phyloP scores from a whole-genome alignment of 2,888 invertebrate species.

The Latheticus oryzae region DNA sequence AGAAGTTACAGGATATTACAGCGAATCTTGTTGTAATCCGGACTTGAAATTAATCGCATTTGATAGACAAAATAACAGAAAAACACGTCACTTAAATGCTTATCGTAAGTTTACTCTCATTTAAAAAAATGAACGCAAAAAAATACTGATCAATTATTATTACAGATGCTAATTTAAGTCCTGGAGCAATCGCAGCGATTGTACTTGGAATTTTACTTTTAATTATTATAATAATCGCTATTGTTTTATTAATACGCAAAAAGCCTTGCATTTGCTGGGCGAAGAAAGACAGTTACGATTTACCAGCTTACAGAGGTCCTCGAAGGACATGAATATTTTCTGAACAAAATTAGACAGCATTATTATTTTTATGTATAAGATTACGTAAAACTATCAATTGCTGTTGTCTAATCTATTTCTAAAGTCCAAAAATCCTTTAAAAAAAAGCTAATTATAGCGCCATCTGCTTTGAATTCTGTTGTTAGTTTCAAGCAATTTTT shows the following conservation, averaged over 20 bases:
- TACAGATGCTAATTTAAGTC: constrained; percentile 57
- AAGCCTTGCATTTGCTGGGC: constrained; percentile 70
- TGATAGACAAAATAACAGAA: constrained; percentile 76
- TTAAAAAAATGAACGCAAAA: not conserved
- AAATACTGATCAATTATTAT: constrained; percentile 1
- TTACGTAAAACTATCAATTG: too few species aligned
- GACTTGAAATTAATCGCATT: constrained; percentile 75
- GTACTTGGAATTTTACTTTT: constrained; percentile 74
- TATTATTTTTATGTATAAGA: too few species aligned
- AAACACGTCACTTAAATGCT: constrained; percentile 73
- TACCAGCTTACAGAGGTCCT: constrained; percentile 69
- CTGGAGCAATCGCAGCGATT: constrained; percentile 75
- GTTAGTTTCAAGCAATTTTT: too few species aligned
- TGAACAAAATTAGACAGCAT: not conserved
- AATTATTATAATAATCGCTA: constrained; percentile 71
- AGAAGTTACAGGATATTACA: constrained; percentile 74
- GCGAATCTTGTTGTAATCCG: constrained; percentile 79
- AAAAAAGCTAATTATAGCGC: too few species aligned
- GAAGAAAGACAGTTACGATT: constrained; percentile 67
- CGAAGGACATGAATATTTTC: constrained; percentile 6
- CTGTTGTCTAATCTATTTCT: too few species aligned
- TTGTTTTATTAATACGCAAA: constrained; percentile 71
- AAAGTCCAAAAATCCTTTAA: too few species aligned
- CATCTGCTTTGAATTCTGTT: too few species aligned
- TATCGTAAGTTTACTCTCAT: constrained; percentile 54